phyloP scores from a whole-genome alignment of 92 coral and sea anemone genomes.

The Desmophyllum pertusum region DNA sequence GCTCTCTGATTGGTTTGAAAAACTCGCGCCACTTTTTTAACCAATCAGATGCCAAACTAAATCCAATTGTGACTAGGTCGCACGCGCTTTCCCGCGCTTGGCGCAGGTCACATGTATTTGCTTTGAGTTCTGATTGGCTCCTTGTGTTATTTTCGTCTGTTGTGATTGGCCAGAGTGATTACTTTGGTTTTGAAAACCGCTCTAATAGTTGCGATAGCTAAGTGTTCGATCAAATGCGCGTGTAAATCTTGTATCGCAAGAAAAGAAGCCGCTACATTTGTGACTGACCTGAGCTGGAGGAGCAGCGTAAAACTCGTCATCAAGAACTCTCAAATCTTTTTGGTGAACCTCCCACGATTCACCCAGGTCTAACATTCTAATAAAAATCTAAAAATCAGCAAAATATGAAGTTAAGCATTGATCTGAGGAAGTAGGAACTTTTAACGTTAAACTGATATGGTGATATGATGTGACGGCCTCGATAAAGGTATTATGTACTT shows the following conservation, averaged over 20 bases:
- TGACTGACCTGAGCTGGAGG: constrained; percentile 40
- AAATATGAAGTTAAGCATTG: not conserved
- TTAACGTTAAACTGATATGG: too few species aligned
- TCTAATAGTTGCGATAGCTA: not conserved
- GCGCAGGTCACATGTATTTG: too few species aligned
- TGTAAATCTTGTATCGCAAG: not conserved
- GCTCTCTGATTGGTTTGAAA: too few species aligned
- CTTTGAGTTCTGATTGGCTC: too few species aligned
- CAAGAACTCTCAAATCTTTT: constrained; percentile 27
- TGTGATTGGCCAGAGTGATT: too few species aligned
- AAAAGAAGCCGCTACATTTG: not conserved
- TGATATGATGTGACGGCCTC: too few species aligned
- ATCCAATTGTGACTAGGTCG: too few species aligned
- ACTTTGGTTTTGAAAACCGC: not conserved
- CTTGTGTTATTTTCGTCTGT: too few species aligned
- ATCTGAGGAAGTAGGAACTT: not conserved
- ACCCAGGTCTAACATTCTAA: constrained; percentile 39
- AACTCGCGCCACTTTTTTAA: too few species aligned
- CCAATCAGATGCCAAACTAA: too few species aligned
- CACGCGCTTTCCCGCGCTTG: too few species aligned
- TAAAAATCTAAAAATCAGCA: constrained; percentile 14
- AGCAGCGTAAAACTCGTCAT: constrained; percentile 28
- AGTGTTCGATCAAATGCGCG: not conserved
- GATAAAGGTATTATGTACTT: too few species aligned
- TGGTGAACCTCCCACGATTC: constrained; percentile 31